phyloP scores from a whole-genome alignment of 35 echinoderm and acorn worm species.

The Patiria miniata region DNA sequence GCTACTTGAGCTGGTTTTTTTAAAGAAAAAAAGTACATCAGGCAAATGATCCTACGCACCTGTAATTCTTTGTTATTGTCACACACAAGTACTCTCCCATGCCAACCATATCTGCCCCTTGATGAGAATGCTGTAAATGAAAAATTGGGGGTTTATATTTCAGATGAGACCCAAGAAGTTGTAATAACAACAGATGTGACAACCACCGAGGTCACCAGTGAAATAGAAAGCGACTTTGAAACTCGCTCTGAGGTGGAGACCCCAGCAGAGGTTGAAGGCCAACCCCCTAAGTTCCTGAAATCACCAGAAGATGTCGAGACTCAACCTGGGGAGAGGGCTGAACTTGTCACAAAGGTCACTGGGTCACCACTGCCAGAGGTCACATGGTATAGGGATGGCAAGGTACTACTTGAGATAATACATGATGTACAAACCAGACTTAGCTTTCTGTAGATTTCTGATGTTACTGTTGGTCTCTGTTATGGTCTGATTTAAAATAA shows the following conservation, averaged over 20 bases:
- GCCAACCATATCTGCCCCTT: too few relatives aligned
- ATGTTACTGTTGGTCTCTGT: not conserved
- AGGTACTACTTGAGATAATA: constrained; percentile 31
- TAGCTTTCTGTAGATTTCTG: not conserved
- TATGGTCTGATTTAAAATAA: too few relatives aligned
- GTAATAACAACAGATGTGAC: constrained; percentile 6
- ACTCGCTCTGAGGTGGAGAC: constrained; percentile 20
- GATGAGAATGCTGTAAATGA: too few relatives aligned
- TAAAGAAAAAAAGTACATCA: too few relatives aligned
- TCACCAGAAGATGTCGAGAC: constrained; percentile 73
- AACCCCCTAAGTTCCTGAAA: constrained; percentile 64
- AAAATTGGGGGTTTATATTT: not conserved
- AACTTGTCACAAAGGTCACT: constrained; percentile 68
- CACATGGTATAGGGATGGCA: constrained; percentile 93
- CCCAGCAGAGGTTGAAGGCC: constrained; percentile 51
- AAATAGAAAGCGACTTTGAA: constrained; percentile 52
- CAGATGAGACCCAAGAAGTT: not conserved
- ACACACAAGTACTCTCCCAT: too few relatives aligned
- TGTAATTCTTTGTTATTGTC: too few relatives aligned
- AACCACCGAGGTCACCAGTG: constrained; percentile 21
- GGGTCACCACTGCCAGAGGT: constrained; percentile 77
- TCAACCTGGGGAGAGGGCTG: constrained; percentile 61
- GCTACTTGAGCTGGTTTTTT: too few relatives aligned
- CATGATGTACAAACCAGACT: not conserved
- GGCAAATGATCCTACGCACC: too few relatives aligned